Evolutionary conservation across 2,888 invertebrate species (phyloP).

Genomic region (Aporophyla nigra): DNA sequence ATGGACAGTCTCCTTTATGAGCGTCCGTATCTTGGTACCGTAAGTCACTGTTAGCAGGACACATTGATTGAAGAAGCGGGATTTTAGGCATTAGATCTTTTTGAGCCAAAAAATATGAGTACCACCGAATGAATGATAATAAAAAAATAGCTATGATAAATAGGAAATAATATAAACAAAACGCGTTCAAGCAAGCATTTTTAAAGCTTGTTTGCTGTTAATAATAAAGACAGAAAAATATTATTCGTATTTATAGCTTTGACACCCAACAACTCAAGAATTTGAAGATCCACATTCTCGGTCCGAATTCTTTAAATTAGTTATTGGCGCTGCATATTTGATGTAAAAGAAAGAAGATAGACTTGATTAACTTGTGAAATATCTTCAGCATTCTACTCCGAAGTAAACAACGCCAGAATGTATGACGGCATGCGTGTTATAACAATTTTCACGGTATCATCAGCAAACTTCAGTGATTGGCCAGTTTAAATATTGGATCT

Average conservation of each 20-base stretch:
- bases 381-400: neutral
- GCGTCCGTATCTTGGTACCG: neutral
- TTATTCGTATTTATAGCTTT: neutral
- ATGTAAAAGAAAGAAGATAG: neutral
- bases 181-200: neutral
- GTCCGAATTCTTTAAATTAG: neutral
- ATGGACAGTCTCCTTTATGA: neutral
- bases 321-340: neutral
- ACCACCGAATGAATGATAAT: neutral
- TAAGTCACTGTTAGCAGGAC: neutral
- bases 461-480: conserved; percentile 48
- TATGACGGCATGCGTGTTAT: conserved; percentile 46
- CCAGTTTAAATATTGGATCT: conserved; percentile 50
- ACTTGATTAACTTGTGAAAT: conserved; percentile 2
- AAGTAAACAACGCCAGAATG: conserved; percentile 31
- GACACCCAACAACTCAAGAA: neutral
- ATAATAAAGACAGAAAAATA: neutral
- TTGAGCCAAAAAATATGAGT: neutral
- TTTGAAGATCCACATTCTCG: neutral
- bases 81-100: neutral
- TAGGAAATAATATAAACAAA: fast-evolving
- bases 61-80: neutral
- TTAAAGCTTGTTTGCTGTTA: neutral
- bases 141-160: neutral
- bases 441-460: conserved; percentile 45